Base-by-base conservation (phyloP, 2,113 vertebrate genomes). In the Cyprinodon variegatus region DNA sequence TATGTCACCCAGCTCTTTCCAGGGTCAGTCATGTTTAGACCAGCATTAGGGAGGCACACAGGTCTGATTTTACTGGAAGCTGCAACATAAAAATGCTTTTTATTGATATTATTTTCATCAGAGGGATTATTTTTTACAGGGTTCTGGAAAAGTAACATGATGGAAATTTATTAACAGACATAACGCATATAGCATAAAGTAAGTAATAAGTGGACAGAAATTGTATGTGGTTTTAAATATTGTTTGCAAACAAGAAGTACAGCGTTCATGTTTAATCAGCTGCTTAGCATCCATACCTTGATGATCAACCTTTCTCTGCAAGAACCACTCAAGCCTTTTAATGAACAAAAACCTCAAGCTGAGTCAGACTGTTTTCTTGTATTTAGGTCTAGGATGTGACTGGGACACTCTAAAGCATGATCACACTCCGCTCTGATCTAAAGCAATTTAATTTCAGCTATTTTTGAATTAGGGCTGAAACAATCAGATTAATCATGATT, bases 11-110 rank as follows among this genome's bases (percentile, higher is more conserved):
- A 93, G 65, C 60, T 77, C 1, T 1, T 53, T 36, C 83, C 76
- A 41, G 74, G 65, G 46, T 6, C 61, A 1, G 36, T 40, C 39
- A 91, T 40, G 75, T 87, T 84, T 0, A 92, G 50, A 20, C 67
- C 88, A 14, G 68, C 70, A 36, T 87, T 90, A 7, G 88, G 89
- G 71, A 94, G 90, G 64, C 93, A 93, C 43, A 89, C 77, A 0
- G 91, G 79, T 39, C 72, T 22, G 0, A 88, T 68, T 4, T 75
- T 65, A 50, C 69, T 72, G 72, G 81, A 88, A 65, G 22, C 83
- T 82, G 2, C 10, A 0, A 4, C 41, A 79, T 3, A 68, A 64
- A 64, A 75, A 15, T 12, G 6, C 13, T n/a, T 11, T 5, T 3
- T 41, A 29, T 3, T 20, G 3, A 36, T 64, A 11, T 3, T 46